Evolutionary conservation across 2,888 invertebrate species (phyloP).

Genomic region (Cacoxenus indagator): DNA sequence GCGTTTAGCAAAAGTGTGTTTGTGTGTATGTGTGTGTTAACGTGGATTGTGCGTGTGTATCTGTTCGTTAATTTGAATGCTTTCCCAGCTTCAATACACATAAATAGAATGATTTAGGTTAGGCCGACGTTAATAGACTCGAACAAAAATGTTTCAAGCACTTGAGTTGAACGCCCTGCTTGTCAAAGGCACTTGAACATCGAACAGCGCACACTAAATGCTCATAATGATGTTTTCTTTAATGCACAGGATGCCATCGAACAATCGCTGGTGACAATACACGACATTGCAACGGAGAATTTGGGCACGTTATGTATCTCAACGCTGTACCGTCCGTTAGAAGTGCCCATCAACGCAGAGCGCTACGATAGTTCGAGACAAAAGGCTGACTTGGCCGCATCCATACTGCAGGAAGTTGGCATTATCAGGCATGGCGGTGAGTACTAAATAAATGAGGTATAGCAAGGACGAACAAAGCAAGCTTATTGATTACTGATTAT

Average conservation of each 20-base stretch:
- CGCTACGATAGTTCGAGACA: slow-evolving; percentile 83
- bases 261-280: slow-evolving; percentile 79
- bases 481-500: slow-evolving; percentile 35
- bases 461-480: not conserved
- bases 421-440: slow-evolving; percentile 76
- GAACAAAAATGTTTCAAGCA: not conserved
- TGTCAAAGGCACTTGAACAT: not conserved
- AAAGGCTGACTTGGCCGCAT: slow-evolving; percentile 84
- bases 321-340: slow-evolving; percentile 78
- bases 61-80: too few relatives aligned
- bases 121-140: not conserved
- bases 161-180: not conserved
- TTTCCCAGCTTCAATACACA: too few relatives aligned
- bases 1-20: slow-evolving; percentile 27
- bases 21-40: not conserved
- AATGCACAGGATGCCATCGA: slow-evolving; percentile 75
- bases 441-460: slow-evolving; percentile 33
- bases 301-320: slow-evolving; percentile 81
- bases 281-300: slow-evolving; percentile 81
- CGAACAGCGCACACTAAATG: not conserved
- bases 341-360: slow-evolving; percentile 78
- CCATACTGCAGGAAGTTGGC: slow-evolving; percentile 81
- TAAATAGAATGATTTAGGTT: slow-evolving; percentile 43
- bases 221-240: slow-evolving; percentile 9
- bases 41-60: slow-evolving; percentile 8